Base-by-base conservation (phyloP, 2,797 vertebrate genomes). In the Eulemur coronatus region DNA sequence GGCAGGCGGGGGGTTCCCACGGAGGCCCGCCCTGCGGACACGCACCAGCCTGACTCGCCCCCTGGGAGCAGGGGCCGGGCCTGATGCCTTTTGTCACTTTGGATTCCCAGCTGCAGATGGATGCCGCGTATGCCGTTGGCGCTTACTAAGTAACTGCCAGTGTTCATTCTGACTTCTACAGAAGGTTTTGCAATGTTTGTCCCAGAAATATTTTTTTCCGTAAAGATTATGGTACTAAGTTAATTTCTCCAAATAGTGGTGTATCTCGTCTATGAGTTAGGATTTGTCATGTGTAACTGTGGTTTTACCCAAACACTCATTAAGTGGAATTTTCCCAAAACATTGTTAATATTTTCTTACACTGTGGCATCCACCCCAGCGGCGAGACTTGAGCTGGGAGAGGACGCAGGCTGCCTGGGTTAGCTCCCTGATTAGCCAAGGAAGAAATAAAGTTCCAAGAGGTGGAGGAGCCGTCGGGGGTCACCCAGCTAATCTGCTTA, bases 311-410 rank as follows among this genome's bases (percentile, higher is more conserved):
- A 52, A 87, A 61, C 65, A 63, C 79, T 91, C 82, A 13, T 14
- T 14, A 76, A 89, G n/a, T 78, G 67, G 59, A 76, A 33, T 75
- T 88, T 95, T 81, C 73, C 79, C 43, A 79, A 89, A 84, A 35
- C 12, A 13, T 43, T 22, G 28, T 69, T 84, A 30, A 20, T 92
- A 15, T 81, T 90, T 84, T 28, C 46, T 75, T 55, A 15, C 35
- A 72, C 55, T 14, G 5, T 11, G 73, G 57, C 46, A 10, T 22
- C 35, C 63, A 46, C 43, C 78, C 38, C 26, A 22, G 13, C 35
- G 4, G 65, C 38, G 55, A 81, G 46, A n/a, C 48, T 61, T 67
- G 17, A 76, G 24, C 63, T 30, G 57, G 38, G 81, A 63, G 89
- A 67, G 52, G 48, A 67, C 22, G 41, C 20, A 24, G 24, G 28